Conservation (phyloP, 2,888 invertebrate species). For the Ferrisia virgata region DNA sequence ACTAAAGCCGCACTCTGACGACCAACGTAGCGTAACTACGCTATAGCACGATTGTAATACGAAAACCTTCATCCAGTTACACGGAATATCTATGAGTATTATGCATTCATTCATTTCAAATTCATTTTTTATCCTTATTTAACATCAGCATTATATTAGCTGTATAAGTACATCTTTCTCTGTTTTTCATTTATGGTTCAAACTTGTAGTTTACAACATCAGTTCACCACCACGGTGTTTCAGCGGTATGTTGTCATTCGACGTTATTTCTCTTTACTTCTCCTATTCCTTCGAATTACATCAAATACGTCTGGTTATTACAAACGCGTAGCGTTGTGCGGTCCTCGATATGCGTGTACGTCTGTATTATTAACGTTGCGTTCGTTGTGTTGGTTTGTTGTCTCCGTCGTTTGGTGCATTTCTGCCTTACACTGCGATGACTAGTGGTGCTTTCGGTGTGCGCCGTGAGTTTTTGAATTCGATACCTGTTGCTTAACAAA, state of each 20-base stretch:
- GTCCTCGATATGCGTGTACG: not conserved
- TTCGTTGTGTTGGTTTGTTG: not conserved
- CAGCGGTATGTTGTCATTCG: not conserved
- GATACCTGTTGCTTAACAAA: constrained; percentile 36
- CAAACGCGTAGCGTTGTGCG: not conserved
- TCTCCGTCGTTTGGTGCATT: not conserved
- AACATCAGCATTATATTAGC: too few relatives aligned
- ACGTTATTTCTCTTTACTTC: not conserved
- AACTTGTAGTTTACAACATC: not conserved
- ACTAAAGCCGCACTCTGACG: too few relatives aligned
- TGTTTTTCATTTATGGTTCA: not conserved
- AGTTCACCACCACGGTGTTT: not conserved
- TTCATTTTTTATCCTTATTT: not conserved
- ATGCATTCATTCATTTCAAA: not conserved
- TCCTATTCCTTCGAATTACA: not conserved
- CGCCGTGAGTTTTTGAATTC: constrained; percentile 20
- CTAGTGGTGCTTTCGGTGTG: constrained; percentile 17
- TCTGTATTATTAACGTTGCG: not conserved
- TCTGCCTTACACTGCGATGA: not conserved
- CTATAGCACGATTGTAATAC: too few relatives aligned
- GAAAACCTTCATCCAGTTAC: too few relatives aligned
- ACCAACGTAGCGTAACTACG: too few relatives aligned
- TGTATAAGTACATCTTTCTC: not conserved
- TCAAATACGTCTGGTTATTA: not conserved
- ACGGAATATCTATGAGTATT: not conserved